A percentile compares a stretch with the other conserved stretches of the same genome.
Evolutionary conservation across 2,888 invertebrate genomes (phyloP).

Genomic region (Coronaproctus castanopsis): DNA sequence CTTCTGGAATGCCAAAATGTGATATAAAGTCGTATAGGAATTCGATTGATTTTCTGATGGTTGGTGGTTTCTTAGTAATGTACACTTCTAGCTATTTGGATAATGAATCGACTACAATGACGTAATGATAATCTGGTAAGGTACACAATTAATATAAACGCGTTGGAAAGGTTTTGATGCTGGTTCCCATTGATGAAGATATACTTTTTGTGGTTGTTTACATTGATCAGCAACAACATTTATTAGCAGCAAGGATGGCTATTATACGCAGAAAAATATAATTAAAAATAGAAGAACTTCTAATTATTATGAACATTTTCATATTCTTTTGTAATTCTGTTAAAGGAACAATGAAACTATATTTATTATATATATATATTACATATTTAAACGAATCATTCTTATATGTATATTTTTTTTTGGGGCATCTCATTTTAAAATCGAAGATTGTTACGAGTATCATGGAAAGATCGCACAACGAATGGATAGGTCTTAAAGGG

Average conservation of each 20-base stretch:
- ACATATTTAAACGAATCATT: too few relatives aligned
- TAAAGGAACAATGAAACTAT: too few relatives aligned
- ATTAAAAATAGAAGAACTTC: too few relatives aligned
- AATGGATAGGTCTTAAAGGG: too few relatives aligned
- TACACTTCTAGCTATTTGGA: slow-evolving; percentile 1
- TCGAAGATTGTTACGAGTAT: too few relatives aligned
- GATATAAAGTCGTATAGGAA: slow-evolving; percentile 1
- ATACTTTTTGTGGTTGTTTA: slow-evolving; percentile 7
- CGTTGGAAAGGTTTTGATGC: slow-evolving; percentile 16
- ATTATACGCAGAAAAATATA: slow-evolving; percentile 20
- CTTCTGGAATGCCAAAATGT: slow-evolving; percentile 1
- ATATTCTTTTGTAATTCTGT: too few relatives aligned
- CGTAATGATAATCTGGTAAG: background rate
- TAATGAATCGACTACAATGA: background rate
- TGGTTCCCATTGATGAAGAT: slow-evolving; percentile 6
- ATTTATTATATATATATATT: too few relatives aligned
- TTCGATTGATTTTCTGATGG: background rate
- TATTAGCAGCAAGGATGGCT: slow-evolving; percentile 17
- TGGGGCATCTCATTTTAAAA: too few relatives aligned
- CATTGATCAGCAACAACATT: slow-evolving; percentile 25
- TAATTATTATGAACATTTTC: too few relatives aligned
- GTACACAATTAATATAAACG: slow-evolving; percentile 11
- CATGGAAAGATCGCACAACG: too few relatives aligned
- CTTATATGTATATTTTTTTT: too few relatives aligned
- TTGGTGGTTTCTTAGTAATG: background rate